Evolutionary conservation across 2,797 vertebrate species (phyloP).

Genomic region (Leptodactylus fallax): DNA sequence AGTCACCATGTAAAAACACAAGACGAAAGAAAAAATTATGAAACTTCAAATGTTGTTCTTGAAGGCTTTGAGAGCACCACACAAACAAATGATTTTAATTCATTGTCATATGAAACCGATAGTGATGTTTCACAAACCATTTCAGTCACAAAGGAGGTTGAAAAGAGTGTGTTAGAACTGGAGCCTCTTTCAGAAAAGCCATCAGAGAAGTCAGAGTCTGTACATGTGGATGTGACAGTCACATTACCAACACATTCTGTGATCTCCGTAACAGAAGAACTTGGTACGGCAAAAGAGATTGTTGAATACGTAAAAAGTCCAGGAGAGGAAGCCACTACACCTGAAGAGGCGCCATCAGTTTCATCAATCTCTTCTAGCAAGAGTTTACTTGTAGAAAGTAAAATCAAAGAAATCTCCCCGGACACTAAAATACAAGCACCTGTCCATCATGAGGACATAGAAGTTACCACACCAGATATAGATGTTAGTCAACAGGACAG

Average conservation of each 20-base stretch:
- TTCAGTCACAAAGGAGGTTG: not conserved
- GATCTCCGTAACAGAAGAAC: no score
- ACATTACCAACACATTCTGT: no score
- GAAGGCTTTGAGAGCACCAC: not conserved
- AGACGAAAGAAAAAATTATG: not conserved
- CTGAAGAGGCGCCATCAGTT: no score
- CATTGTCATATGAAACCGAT: not conserved
- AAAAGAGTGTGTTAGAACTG: not conserved
- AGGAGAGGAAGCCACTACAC: no score
- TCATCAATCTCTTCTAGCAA: no score
- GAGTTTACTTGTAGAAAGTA: no score
- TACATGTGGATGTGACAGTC: no score
- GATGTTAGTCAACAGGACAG: not conserved
- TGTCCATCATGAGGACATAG: not conserved
- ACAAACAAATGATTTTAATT: not conserved
- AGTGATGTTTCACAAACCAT: not conserved
- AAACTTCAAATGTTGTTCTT: not conserved
- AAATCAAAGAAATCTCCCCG: no score
- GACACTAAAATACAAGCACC: not conserved
- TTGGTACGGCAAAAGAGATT: no score
- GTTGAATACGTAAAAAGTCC: no score
- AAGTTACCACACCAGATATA: constrained; percentile 7
- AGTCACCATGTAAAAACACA: not conserved
- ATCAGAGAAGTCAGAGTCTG: no score
- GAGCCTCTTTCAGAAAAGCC: not conserved